Evolutionary conservation across 92 coral and sea anemone species (phyloP), one percentile per base, ranked within the genome.

Genomic region (Epizoanthus illoricatus): DNA sequence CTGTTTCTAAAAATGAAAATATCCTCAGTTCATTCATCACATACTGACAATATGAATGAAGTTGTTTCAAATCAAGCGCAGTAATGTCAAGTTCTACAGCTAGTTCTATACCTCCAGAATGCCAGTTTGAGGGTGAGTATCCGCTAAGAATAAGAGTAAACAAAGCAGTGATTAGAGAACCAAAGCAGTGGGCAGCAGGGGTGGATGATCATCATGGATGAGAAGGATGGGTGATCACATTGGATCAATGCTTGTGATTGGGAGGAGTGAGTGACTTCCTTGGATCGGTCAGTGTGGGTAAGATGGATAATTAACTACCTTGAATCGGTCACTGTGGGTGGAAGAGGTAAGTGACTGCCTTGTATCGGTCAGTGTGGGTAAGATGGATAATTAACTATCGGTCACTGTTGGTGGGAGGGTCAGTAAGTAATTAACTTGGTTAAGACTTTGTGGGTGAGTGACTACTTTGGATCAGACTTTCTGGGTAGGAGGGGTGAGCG

Each of bases 121-220:
- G 90, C 99, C 99, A 96, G 85, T 96, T 96, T 7, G 99, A 96
- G n/a, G 96, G 96, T 2, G 94, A 91, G 78, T 91, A 96, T 39
- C 99, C 91, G 63, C 99, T 95, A 81, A 15, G 65, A 71, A 42
- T 3, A 58, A 40, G 81, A 24, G 73, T 60, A 4, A 47, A 18
- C 70, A 47, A 16, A 47, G 4, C 57, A 41, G 28, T 24, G 23
- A 73, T 60, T 7, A 10, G n/a, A 17, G 49, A 67, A 10, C 11
- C 19, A 28, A 10, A 83, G 4, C 11, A 4, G 16, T 3, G 28
- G 5, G 55, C 3, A 7, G 23, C 5, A 7, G 54, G 68, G 59
- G 4, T 17, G 10, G 43, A 49, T 40, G 40, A 33, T 64, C 47
- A 2, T 41, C 13, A 19, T 62, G 7, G 20, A 24, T 2, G 33